A percentile compares a stretch with the other conserved stretches of the same genome.
phyloP scores from a whole-genome alignment of 2,113 vertebrate species.

The Prionailurus viverrinus region DNA sequence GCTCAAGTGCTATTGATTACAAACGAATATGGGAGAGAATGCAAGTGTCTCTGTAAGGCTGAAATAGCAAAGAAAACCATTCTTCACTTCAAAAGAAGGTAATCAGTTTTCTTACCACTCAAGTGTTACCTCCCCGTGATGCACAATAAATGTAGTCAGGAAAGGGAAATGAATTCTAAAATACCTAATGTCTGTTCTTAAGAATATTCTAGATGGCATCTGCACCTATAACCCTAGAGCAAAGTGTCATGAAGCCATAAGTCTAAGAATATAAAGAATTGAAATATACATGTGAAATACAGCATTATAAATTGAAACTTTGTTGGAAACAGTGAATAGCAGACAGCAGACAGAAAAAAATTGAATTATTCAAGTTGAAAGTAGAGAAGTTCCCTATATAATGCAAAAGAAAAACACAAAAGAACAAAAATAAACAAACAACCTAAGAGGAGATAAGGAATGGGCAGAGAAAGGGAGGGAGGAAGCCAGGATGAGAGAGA shows the following conservation, averaged over 20 bases:
- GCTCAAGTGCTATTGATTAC: neutral
- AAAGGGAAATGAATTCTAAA: conserved; percentile 27
- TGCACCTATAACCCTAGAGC: neutral
- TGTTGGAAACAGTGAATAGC: neutral
- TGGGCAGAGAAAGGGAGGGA: too few species aligned
- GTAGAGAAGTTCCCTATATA: conserved; percentile 13
- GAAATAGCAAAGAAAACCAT: neutral
- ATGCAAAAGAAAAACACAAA: neutral
- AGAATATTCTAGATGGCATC: neutral
- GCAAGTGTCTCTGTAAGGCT: neutral
- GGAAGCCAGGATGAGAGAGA: neutral
- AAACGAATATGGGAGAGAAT: neutral
- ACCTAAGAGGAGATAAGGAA: neutral
- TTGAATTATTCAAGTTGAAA: neutral
- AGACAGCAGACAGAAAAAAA: neutral
- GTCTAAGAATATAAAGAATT: neutral
- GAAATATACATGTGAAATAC: neutral
- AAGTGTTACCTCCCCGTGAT: neutral
- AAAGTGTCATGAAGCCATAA: neutral
- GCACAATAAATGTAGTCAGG: neutral
- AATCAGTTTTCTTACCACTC: conserved; percentile 2
- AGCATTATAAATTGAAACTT: conserved; percentile 21
- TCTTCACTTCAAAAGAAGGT: neutral
- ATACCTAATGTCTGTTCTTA: neutral
- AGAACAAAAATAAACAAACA: neutral